Evolutionary conservation across 2,888 invertebrate species (phyloP), one percentile per base, ranked within the genome.

Genomic region (Metacarcinus magister): DNA sequence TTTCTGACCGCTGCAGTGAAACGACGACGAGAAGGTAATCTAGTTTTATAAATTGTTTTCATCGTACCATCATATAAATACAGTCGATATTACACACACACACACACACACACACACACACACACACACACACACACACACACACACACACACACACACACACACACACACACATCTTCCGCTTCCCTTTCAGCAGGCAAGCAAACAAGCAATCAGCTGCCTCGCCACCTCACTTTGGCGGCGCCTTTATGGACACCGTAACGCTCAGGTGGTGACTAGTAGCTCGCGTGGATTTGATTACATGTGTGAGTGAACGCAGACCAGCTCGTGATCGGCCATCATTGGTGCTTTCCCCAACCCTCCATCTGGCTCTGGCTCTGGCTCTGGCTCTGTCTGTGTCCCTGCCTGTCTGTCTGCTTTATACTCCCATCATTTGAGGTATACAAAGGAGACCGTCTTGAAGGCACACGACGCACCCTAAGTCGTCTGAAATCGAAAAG

Each of bases 401-500:
- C 13, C 28, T 82, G 82, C 32, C 28, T 82, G 82, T 32, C 28
- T 82, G 82, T 7, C 28, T 82, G 82, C 32, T 1, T 82, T n/a
- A 28, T n/a, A 28, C 28, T 75, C 32, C 82, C 32, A 82, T 32
- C 28, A 32, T 4, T n/a, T 67, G 82, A 13, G 82, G 82, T 82
- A 28, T 32, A 23, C 67, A 82, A 8, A 82, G 10, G 19, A 82
- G 19, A 23, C 28, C 82, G 82, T 82, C 82, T 82, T 82, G 82
- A 28, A 82, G 82, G 82, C 82, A 82, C 10, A 32, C 28, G 82
- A 82, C 82, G 82, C 82, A 19, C 32, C 28, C 32, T 82, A 82
- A 82, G 82, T 82, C 82, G 28, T 32, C 82, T 32, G 32, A 82
- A 82, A 82, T 82, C 82, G 82, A 82, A 82, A 82, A 82, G 82